These are phyloP conservation scores for Protomyctophum bolini DNA, from an alignment of 2,113 vertebrate species.

Conservation along the genomic window DNA sequence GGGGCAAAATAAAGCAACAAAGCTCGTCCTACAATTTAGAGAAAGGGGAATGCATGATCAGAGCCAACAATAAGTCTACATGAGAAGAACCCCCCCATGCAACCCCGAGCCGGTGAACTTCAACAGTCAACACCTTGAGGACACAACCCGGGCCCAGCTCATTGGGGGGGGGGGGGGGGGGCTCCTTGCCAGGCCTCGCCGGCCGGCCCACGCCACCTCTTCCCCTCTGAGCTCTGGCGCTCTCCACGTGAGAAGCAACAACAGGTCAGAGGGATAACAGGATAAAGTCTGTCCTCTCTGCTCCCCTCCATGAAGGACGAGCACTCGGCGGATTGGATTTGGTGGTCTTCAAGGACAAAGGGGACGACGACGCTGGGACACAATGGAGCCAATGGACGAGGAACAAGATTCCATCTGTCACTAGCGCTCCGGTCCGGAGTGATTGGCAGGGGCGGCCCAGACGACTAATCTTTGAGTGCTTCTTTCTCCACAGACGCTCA, in stretches of 20 bases:
- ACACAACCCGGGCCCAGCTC: neutral
- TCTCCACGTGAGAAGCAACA: conserved; percentile 54
- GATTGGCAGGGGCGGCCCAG: conserved; percentile 67
- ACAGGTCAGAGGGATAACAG: conserved; percentile 75
- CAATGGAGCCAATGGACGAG: conserved; percentile 66
- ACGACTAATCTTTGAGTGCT: conserved; percentile 52
- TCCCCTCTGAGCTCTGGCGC: conserved; percentile 45
- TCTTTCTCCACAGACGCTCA: conserved; percentile 53
- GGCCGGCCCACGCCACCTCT: conserved; percentile 2
- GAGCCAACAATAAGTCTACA: conserved; percentile 22
- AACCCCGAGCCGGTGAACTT: conserved; percentile 6
- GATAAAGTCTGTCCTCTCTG: conserved; percentile 74
- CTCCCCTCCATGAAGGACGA: conserved; percentile 65
- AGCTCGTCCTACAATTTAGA: conserved; percentile 34
- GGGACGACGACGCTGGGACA: conserved; percentile 52
- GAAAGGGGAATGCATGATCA: conserved; percentile 27
- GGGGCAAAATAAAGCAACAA: conserved; percentile 25
- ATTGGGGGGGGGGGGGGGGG: no score
- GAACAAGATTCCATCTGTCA: conserved; percentile 72
- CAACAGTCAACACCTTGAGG: conserved; percentile 30
- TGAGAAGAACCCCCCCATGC: neutral
- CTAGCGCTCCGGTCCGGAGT: conserved; percentile 52
- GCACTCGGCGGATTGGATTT: conserved; percentile 75
- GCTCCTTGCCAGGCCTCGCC: conserved; percentile 48
- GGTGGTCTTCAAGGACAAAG: conserved; percentile 74